A percentile compares a stretch with the other conserved stretches of the same genome.
Conservation (phyloP, 2,888 invertebrate species). For the Trissoscelio sp. region DNA sequence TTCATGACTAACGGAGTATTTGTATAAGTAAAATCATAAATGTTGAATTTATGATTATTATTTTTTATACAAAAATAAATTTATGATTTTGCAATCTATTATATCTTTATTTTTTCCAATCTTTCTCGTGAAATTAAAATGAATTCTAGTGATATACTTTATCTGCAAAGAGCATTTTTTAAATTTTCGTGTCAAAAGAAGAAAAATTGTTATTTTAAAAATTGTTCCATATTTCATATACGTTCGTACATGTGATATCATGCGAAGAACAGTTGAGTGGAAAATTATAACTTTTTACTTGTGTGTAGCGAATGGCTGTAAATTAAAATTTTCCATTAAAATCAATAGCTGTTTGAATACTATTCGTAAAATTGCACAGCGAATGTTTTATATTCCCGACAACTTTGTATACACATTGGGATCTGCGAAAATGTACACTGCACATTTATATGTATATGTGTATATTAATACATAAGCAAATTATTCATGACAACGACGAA, state of each 20-base stretch:
- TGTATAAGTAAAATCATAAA: no score
- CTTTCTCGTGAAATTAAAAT: no score
- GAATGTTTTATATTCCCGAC: no score
- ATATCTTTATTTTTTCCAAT: no score
- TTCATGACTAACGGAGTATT: no score
- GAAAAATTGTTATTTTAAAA: slow-evolving; percentile 3
- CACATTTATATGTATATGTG: no score
- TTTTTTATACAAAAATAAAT: no score
- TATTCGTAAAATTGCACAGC: no score
- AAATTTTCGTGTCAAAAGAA: slow-evolving; percentile 5
- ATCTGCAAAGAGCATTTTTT: slow-evolving; percentile 8
- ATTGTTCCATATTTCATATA: slow-evolving; percentile 6
- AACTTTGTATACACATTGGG: no score
- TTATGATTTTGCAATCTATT: no score
- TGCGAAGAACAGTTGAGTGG: neutral
- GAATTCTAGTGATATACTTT: slow-evolving; percentile 12
- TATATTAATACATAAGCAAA: neutral
- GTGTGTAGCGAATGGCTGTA: neutral
- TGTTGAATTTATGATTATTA: no score
- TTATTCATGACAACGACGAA: slow-evolving; percentile 2
- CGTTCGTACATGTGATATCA: neutral
- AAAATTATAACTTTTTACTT: neutral
- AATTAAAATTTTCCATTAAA: neutral
- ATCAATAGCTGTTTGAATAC: neutral
- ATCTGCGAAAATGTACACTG: no score